Evolutionary conservation across 2,113 vertebrate species (phyloP), one percentile per base, ranked within the genome.

Genomic region (Todiramphus chloris): DNA sequence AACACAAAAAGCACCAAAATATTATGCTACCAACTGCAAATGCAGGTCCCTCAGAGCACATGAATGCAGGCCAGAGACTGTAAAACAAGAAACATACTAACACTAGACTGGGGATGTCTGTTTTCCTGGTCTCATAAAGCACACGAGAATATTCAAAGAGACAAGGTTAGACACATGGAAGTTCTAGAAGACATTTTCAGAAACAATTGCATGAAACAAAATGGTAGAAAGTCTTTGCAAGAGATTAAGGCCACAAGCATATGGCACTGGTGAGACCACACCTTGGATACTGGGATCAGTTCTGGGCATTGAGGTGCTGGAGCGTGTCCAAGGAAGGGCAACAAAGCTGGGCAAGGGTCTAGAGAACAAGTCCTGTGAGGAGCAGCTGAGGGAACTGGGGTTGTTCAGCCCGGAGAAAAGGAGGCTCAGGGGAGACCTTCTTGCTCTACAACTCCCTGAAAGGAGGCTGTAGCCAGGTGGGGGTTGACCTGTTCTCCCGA

Each of bases 41-140:
- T 9, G 23, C 60, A 75, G 33, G 15, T 55, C 23, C 44, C 25
- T 67, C 55, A 16, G 33, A 69, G 30, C 31, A 18, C 6, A 24
- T 1, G 14, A 56, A 68, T 51, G n/a, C 25, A 80, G 48, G 55
- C 11, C 66, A 62, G 10, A 35, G 56, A 7, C 48, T 72, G 44
- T 62, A 58, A 56, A 70, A 43, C 17, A 86, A 85, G 41, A 62
- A 64, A 55, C 23, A 66, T 35, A 25, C 21, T 33, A 60, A 59
- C 3, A 3, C 25, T 11, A 55, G 13, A 15, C 31, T 37, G 1
- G 1, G 51, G 27, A 30, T 12, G 19, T 28, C n/a, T 3, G 0
- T 50, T 80, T 76, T 59, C 28, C 39, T 50, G 39, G 28, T 51
- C 31, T 73, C 7, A 6, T 2, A 76, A 68, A 76, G 83, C 18